phyloP scores from a whole-genome alignment of 2,888 invertebrate species.

The Drosophila rubida region DNA sequence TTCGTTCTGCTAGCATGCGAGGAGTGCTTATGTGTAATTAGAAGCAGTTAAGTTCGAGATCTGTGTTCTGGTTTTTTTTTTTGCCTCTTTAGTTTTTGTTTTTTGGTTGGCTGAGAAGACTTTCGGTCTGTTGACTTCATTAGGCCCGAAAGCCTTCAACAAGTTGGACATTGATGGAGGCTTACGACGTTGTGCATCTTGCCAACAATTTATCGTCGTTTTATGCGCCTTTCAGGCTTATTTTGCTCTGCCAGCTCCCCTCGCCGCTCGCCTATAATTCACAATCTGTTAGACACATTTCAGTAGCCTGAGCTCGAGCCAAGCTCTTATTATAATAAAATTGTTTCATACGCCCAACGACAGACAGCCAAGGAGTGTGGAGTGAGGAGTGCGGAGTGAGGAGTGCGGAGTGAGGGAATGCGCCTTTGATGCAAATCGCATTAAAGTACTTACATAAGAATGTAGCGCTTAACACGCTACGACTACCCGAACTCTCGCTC shows the following conservation, averaged over 20 bases:
- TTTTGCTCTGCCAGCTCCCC: background rate
- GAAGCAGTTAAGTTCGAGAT: conserved; percentile 15
- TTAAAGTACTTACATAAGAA: conserved; percentile 46
- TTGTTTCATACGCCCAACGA: conserved; percentile 46
- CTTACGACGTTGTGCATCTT: conserved; percentile 22
- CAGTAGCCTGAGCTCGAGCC: conserved; percentile 36
- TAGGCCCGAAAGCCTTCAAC: conserved; percentile 44
- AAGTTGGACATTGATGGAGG: conserved; percentile 44
- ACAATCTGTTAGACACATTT: conserved; percentile 52
- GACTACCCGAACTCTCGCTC: conserved; percentile 2
- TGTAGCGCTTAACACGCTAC: conserved; percentile 39
- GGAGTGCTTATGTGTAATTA: conserved; percentile 18
- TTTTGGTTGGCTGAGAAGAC: background rate
- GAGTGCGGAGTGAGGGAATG: conserved; percentile 17
- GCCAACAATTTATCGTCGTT: conserved; percentile 42
- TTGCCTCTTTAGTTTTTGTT: background rate
- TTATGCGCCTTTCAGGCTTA: conserved; percentile 43
- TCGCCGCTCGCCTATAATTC: conserved; percentile 21
- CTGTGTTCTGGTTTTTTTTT: background rate
- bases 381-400: background rate
- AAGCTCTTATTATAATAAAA: conserved; percentile 49
- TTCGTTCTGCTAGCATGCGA: background rate
- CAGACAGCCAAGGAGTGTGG: background rate
- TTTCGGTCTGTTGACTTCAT: conserved; percentile 38
- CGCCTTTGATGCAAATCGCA: conserved; percentile 49